Base-by-base conservation (phyloP, 2,113 vertebrate genomes). In the Cottus gobio region DNA sequence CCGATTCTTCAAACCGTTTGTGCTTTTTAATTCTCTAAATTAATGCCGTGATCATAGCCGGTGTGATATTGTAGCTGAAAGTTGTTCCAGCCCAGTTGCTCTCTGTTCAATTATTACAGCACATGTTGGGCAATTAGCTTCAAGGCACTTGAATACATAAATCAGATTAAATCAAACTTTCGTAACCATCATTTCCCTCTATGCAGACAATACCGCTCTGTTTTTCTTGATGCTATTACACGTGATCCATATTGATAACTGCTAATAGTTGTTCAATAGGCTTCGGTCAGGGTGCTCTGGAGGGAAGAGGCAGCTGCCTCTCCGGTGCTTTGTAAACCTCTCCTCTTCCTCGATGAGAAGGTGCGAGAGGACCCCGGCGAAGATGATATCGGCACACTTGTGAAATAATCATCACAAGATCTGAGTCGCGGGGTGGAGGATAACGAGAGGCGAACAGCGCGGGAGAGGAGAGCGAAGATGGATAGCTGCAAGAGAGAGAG, bases 391-490 rank as follows among this genome's bases (percentile, higher is more conserved):
- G 77, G 90, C 78, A 72, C 70, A 73, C 89, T 85, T 87, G 87
- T 91, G 90, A 94, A 94, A 91, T 90, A 92, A 93, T 91, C 93
- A 94, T 92, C 90, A 93, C 84, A 91, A 85, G 90, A 83, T 86
- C 82, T 79, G 90, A 80, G 84, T 87, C 87, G 86, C 24, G 60
- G 61, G 84, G 82, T 83, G 91, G 88, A 81, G 85, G 90, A 92
- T 90, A 89, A 90, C 72, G 67, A 89, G 87, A 89, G 76, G 82
- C 70, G 87, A 83, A 91, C 85, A 80, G 72, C 82, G 77, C 67
- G 30, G 64, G 75, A 79, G 75, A 77, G 75, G 76, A 68, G 82
- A 83, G 67, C 7, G 79, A 56, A 66, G 77, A 57, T 39, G 77
- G 77, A 75, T 79, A 18, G 57, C 48, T 62, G 71, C 72, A 50